These are phyloP conservation scores for Ethmia dodecea DNA, from an alignment of 2,888 invertebrate genomes.

Conservation along the genomic window DNA sequence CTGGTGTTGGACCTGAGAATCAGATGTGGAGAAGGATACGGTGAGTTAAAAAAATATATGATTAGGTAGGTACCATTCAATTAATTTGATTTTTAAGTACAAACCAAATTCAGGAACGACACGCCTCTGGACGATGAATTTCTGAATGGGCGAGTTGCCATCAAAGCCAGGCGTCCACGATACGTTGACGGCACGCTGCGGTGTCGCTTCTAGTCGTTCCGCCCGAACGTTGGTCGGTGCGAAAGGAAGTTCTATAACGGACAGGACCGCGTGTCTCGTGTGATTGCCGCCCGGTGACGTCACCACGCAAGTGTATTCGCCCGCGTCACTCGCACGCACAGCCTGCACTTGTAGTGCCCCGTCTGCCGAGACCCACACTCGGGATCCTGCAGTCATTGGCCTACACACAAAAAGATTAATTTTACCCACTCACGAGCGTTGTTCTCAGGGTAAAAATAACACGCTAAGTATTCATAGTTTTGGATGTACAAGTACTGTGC, in stretches of 20 bases:
- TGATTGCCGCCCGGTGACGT: slow-evolving; percentile 95
- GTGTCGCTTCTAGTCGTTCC: slow-evolving; percentile 79
- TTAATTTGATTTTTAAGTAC: neutral
- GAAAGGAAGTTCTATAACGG: slow-evolving; percentile 95
- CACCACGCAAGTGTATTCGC: slow-evolving; percentile 94
- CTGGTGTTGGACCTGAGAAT: slow-evolving; percentile 87
- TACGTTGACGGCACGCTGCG: slow-evolving; percentile 89
- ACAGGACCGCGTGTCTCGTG: slow-evolving; percentile 87
- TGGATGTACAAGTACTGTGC: too few relatives aligned
- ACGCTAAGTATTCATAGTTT: too few relatives aligned
- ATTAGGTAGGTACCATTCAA: neutral
- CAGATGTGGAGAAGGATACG: too few relatives aligned
- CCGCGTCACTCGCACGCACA: slow-evolving; percentile 94
- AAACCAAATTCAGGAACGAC: slow-evolving; percentile 93
- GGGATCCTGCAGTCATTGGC: slow-evolving; percentile 78
- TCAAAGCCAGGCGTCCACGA: slow-evolving; percentile 98
- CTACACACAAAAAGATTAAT: slow-evolving; percentile 33
- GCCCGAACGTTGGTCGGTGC: slow-evolving; percentile 94
- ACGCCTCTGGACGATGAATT: slow-evolving; percentile 94
- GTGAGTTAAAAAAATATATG: neutral
- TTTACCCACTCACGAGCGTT: too few relatives aligned
- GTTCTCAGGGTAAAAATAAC: too few relatives aligned
- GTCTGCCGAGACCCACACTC: slow-evolving; percentile 86
- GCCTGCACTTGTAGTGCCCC: slow-evolving; percentile 93
- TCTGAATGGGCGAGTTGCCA: slow-evolving; percentile 96